Evolutionary conservation across 2,797 vertebrate genomes (phyloP).

Genomic region (Falco peregrinus): DNA sequence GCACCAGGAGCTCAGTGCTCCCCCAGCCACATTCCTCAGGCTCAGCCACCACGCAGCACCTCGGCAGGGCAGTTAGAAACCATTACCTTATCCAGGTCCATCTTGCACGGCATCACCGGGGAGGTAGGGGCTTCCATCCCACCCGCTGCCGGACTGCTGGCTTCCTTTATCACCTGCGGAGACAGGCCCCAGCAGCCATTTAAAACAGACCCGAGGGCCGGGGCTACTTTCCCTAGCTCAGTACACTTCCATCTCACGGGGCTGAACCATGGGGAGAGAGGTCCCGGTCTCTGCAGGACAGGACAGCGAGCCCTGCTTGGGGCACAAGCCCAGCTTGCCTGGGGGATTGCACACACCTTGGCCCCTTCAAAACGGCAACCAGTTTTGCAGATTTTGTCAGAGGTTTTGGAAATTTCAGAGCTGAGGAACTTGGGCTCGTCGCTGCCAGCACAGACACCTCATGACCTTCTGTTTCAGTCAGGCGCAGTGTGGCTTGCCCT

Average conservation of each 20-base stretch:
- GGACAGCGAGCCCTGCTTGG: fast-evolving
- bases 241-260: fast-evolving
- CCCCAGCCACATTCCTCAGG: fast-evolving
- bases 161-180: constrained; percentile 90
- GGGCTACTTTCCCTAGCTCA: neutral
- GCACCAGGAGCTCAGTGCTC: neutral
- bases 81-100: constrained; percentile 92
- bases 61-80: neutral
- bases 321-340: neutral
- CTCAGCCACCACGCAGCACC: fast-evolving
- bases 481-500: fast-evolving
- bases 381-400: neutral
- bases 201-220: fast-evolving
- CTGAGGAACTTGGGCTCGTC: neutral
- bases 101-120: constrained; percentile 87
- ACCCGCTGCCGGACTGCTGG: constrained; percentile 77
- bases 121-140: constrained; percentile 83
- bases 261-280: neutral
- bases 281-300: neutral
- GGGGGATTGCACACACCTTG: too few relatives aligned
- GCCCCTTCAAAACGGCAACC: neutral
- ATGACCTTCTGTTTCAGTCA: fast-evolving
- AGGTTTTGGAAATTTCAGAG: neutral
- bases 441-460: neutral
- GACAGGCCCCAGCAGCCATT: neutral